phyloP scores from a whole-genome alignment of 1,140 invertebrate species.

The Bombus haemorrhoidalis region DNA sequence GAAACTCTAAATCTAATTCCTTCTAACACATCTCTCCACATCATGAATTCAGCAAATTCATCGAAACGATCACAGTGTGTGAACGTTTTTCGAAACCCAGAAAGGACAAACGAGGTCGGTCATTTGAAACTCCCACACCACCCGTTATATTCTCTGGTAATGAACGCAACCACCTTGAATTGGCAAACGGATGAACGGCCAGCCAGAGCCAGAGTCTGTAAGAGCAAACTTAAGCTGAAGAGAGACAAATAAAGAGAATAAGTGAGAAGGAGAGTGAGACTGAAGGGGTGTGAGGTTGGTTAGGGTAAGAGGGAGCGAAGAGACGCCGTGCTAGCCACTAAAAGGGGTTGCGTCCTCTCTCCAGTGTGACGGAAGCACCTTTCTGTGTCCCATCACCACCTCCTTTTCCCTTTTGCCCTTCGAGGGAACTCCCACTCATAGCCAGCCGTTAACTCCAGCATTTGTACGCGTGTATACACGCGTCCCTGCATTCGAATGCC shows the following conservation, averaged over 20 bases:
- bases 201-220: constrained; percentile 64
- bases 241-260: not conserved
- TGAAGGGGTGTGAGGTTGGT: constrained; percentile 5
- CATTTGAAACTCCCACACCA: constrained; percentile 54
- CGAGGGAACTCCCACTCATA: constrained; percentile 54
- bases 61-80: too few species aligned
- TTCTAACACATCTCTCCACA: too few species aligned
- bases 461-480: constrained; percentile 39
- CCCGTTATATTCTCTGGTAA: constrained; percentile 72
- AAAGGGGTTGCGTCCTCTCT: constrained; percentile 78
- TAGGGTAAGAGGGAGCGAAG: constrained; percentile 44
- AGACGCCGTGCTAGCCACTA: constrained; percentile 72
- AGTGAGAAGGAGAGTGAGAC: constrained; percentile 1
- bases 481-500: constrained; percentile 41
- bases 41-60: too few species aligned
- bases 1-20: too few species aligned
- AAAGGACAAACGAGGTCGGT: not conserved
- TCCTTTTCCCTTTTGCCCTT: constrained; percentile 67
- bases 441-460: constrained; percentile 35
- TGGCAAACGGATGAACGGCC: constrained; percentile 80
- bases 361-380: constrained; percentile 77
- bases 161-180: constrained; percentile 82
- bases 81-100: not conserved
- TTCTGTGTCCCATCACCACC: constrained; percentile 67
- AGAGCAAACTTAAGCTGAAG: constrained; percentile 38